Evolutionary conservation across 1,140 invertebrate genomes (phyloP).

Genomic region (Saccostrea cuccullata): DNA sequence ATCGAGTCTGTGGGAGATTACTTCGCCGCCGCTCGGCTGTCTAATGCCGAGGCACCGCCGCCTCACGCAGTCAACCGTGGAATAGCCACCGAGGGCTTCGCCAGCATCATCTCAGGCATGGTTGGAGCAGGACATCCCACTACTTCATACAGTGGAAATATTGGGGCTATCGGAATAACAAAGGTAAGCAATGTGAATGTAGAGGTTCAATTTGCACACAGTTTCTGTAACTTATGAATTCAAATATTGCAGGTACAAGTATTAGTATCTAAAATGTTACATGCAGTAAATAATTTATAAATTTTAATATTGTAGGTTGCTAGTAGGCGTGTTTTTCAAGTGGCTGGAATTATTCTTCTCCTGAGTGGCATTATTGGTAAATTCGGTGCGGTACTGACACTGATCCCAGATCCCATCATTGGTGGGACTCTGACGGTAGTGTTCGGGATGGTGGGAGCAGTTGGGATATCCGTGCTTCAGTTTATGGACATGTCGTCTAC

Average conservation of each 20-base stretch:
- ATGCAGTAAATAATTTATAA: too few species aligned
- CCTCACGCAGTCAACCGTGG: constrained; percentile 86
- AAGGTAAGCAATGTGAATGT: constrained; percentile 69
- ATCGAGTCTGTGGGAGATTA: constrained; percentile 94
- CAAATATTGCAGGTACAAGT: too few species aligned
- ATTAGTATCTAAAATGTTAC: too few species aligned
- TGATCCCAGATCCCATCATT: constrained; percentile 83
- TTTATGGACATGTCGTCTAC: constrained; percentile 90
- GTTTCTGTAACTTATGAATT: too few species aligned
- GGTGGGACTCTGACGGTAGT: constrained; percentile 87
- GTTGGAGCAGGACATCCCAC: constrained; percentile 91
- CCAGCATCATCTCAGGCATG: constrained; percentile 89
- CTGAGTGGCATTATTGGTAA: constrained; percentile 84
- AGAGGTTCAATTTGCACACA: too few species aligned
- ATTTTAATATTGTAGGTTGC: constrained; percentile 55
- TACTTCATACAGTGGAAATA: constrained; percentile 90
- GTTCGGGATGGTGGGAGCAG: constrained; percentile 83
- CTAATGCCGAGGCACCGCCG: constrained; percentile 87
- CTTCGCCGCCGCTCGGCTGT: constrained; percentile 90
- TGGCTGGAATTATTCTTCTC: constrained; percentile 88
- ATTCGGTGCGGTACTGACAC: constrained; percentile 88
- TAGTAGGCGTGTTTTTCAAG: constrained; percentile 80
- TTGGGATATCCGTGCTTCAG: constrained; percentile 86
- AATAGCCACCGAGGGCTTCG: constrained; percentile 91
- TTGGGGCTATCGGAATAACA: constrained; percentile 88